Evolutionary conservation across 1,140 invertebrate species (phyloP).

Genomic region (Pollicipes pollicipes): DNA sequence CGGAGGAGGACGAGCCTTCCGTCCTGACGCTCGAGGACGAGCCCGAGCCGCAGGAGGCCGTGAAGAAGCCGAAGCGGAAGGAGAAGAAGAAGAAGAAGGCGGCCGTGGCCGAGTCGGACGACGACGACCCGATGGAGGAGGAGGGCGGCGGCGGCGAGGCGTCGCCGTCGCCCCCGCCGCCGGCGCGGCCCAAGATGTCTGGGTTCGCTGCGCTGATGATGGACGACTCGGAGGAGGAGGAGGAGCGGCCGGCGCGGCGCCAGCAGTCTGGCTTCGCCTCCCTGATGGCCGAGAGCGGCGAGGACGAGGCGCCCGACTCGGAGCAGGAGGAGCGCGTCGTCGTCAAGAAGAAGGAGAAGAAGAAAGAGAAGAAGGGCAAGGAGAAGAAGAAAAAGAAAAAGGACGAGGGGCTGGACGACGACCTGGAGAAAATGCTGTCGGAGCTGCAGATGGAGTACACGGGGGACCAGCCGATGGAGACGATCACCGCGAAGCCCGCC

Average conservation of each 20-base stretch:
- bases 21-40: constrained; percentile 5
- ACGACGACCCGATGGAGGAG: constrained; percentile 40
- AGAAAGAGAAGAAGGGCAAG: constrained; percentile 47
- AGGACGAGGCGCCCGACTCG: constrained; percentile 5
- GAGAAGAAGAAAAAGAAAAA: constrained; percentile 26
- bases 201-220: constrained; percentile 29
- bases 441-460: constrained; percentile 22
- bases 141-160: constrained; percentile 33
- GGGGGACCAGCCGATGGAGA: constrained; percentile 19
- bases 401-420: constrained; percentile 38
- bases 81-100: constrained; percentile 36
- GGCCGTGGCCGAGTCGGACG: constrained; percentile 34
- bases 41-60: constrained; percentile 9
- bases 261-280: constrained; percentile 24
- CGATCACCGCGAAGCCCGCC: constrained; percentile 29
- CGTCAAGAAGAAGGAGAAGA: constrained; percentile 18
- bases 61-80: constrained; percentile 15
- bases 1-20: neutral
- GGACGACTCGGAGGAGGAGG: constrained; percentile 32
- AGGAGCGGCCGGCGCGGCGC: constrained; percentile 31
- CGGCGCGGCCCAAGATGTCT: constrained; percentile 26
- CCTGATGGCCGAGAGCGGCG: neutral
- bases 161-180: too few species aligned
- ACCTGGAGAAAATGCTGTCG: constrained; percentile 63
- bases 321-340: constrained; percentile 11